Base-by-base conservation (phyloP, 1,140 invertebrate species). In the Archivesica marissinica region DNA sequence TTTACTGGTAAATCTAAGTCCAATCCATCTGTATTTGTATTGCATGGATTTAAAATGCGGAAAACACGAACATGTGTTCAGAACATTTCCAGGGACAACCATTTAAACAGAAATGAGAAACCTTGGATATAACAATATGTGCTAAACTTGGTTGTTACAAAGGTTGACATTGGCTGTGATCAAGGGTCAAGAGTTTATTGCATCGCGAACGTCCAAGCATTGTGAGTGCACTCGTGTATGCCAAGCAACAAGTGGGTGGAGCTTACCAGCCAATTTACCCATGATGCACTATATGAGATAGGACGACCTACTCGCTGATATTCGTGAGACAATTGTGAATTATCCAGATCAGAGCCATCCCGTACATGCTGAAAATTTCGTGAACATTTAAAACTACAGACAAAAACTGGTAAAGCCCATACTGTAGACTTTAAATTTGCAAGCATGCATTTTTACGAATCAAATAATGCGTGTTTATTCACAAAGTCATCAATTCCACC, bases 231-330 rank as follows among this genome's bases (percentile, higher is more conserved):
- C 59, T 35, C 59, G 59, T 64, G 59, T 33, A 64, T 64, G 59
- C 28, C 50, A 25, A 13, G n/a, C 15, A 7, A 39, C 38, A 47
- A n/a, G 76, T 44, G 56, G 56, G 56, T 33, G n/a, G 35, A 47
- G 44, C 80, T 83, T 83, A 83, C 80, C 80, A 83, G 80, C 80
- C 80, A 83, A 35, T 83, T 59, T 35, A 72, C 66, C 80, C 80
- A 83, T 28, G 70, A 54, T 64, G 66, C 80, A 64, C 66, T 74
- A 64, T 74, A 83, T 7, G 64, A 83, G 13, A 83, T 56, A 25
- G 80, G 80, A 25, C 80, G 80, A 75, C 80, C 80, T 61, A 83
- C 80, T 33, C 39, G 80, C 28, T 59, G 68, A 64, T 83, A 83
- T 39, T 74, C 68, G 1, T n/a, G 4, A 20, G 68, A 83, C 50